Evolutionary conservation across 1,140 invertebrate species (phyloP).

Genomic region (Lasioglossum albipes): DNA sequence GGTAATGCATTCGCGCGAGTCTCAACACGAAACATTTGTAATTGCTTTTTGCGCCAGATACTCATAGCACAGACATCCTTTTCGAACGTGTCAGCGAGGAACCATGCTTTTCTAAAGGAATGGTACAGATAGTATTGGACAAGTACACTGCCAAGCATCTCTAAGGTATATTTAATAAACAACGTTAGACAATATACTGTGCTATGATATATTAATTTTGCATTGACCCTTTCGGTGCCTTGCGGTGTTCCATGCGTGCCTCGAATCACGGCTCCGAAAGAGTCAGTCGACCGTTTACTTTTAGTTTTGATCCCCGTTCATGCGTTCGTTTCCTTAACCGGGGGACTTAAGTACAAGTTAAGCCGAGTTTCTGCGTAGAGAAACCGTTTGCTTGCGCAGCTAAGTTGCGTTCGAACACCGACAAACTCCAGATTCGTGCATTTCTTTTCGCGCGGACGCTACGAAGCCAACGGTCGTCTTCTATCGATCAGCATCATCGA

Average conservation of each 20-base stretch:
- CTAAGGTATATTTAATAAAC: slow-evolving; percentile 68
- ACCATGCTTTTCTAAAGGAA: slow-evolving; percentile 41
- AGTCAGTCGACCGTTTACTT: slow-evolving; percentile 19
- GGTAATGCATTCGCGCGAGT: not conserved
- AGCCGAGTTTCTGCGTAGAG: slow-evolving; percentile 24
- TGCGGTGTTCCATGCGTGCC: not conserved
- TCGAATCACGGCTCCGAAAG: not conserved
- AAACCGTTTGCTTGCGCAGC: not conserved
- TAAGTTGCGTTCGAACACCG: slow-evolving; percentile 23
- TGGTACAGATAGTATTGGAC: slow-evolving; percentile 55
- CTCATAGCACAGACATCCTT: slow-evolving; percentile 9
- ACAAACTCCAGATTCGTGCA: slow-evolving; percentile 13
- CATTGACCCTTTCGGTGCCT: slow-evolving; percentile 14
- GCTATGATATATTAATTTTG: slow-evolving; percentile 47
- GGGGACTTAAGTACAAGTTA: slow-evolving; percentile 19
- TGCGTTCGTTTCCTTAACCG: slow-evolving; percentile 4
- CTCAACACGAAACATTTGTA: slow-evolving; percentile 7
- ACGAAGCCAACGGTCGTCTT: not conserved
- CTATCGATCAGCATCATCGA: slow-evolving; percentile 14
- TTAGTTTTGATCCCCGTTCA: slow-evolving; percentile 6
- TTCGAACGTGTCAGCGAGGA: not conserved
- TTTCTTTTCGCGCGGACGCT: not conserved
- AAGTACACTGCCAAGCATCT: slow-evolving; percentile 71
- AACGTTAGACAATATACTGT: slow-evolving; percentile 44
- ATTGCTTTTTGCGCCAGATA: slow-evolving; percentile 6